Evolutionary conservation across 2,113 vertebrate genomes (phyloP).

Genomic region (Hirundichthys speculiger): DNA sequence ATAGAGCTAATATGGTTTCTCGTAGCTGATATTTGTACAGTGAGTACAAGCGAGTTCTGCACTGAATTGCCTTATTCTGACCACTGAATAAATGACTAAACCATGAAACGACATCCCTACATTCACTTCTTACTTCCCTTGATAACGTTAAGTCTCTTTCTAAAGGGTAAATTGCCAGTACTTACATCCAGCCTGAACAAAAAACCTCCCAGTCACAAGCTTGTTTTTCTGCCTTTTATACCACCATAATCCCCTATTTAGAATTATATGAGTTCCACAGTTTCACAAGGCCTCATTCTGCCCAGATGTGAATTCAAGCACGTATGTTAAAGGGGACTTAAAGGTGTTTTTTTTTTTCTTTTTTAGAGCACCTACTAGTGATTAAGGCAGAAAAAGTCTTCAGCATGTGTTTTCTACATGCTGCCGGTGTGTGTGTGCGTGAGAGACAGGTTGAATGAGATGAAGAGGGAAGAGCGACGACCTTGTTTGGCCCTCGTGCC

Average conservation of each 20-base stretch:
- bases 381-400: slow-evolving; percentile 20
- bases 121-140: slow-evolving; percentile 1
- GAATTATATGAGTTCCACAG: slow-evolving; percentile 50
- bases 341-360: not conserved
- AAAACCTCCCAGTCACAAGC: slow-evolving; percentile 41
- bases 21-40: not conserved
- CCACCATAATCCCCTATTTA: slow-evolving; percentile 44
- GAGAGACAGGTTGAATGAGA: slow-evolving; percentile 30
- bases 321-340: slow-evolving; percentile 44
- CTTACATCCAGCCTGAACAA: slow-evolving; percentile 20
- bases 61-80: slow-evolving; percentile 5
- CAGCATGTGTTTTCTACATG: slow-evolving; percentile 12
- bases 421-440: slow-evolving; percentile 1
- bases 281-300: slow-evolving; percentile 50
- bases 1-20: not conserved
- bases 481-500: slow-evolving; percentile 39
- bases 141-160: slow-evolving; percentile 28
- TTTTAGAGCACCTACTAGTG: slow-evolving; percentile 49
- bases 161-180: slow-evolving; percentile 33
- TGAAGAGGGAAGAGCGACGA: slow-evolving; percentile 48
- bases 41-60: not conserved
- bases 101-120: slow-evolving; percentile 11
- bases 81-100: slow-evolving; percentile 18
- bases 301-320: slow-evolving; percentile 52
- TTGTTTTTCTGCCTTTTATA: slow-evolving; percentile 35